Base-by-base conservation (phyloP, 2,888 invertebrate genomes). In the Ennomos erosarius region DNA sequence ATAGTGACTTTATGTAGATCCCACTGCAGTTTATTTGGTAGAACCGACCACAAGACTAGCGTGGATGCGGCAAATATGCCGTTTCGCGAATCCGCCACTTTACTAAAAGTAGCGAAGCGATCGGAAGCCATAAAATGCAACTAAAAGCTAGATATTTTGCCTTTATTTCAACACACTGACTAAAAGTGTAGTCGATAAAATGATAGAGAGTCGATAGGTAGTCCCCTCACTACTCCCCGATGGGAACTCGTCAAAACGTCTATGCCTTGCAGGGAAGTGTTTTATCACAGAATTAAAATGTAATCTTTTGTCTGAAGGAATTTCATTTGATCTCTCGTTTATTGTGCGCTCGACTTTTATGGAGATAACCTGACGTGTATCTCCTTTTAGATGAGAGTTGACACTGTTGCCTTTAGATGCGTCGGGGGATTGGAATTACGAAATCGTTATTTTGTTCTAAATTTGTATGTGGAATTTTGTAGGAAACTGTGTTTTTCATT, bases 201-300 rank as follows among this genome's bases (percentile, higher is more conserved):
- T 43, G 55, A 55, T 39, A 38, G 10, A 49, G 16, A 39, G 11
- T 40, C 8, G 10, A 11, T 45, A n/a, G n/a, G n/a, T n/a, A 53
- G 51, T 60, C 64, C 43, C 46, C 55, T 59, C 56, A 50, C 58
- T 64, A 64, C 60, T 64, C 68, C 64, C 58, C 62, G 62, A 71
- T 61, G 56, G 38, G 49, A 50, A 59, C 49, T 49, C 54, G 54
- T 59, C 59, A 54, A 54, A 54, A 44, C 54, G 49, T 43, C 52
- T 45, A 59, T 59, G 54, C 59, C 59, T 59, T 55, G 55, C 56
- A 39, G 68, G 72, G 72, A 78, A 76, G 74, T 70, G 74, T 79
- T 82, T 79, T 79, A 83, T 82, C 73, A 65, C 75, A 61, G 76
- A 81, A 83, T 84, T 82, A 81, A 81, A 85, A 77, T 81, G 79